Base-by-base conservation (phyloP, 2,888 invertebrate species). In the Nysson spinosus region DNA sequence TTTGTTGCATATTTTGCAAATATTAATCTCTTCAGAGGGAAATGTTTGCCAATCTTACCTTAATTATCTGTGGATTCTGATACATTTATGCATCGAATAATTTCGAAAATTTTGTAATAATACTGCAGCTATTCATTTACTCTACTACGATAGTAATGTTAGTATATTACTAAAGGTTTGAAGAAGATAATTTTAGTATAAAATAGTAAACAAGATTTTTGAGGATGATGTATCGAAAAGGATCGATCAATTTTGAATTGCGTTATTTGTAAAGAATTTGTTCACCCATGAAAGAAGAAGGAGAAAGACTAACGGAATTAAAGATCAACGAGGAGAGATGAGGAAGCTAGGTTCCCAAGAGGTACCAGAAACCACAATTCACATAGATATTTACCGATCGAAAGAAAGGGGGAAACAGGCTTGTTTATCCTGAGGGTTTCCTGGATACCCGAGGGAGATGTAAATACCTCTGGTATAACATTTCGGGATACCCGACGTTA, bases 381-480 rank as follows among this genome's bases (percentile, higher is more conserved):
- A 34, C 62, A 37, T 57, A 16, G 58, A 40, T 66, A 63, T 60
- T 72, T 60, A 62, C 54, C 22, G 58, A 68, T 65, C 62, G 68
- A 62, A 63, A 71, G 68, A 71, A 67, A 67, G 56, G 32, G 47
- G 35, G 51, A 44, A 44, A 39, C 60, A 52, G 63, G 50, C 60
- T 66, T 73, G 72, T 73, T 73, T 75, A 70, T 71, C 40, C 51
- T 40, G 26, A 11, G 28, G 34, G 28, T 22, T 39, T n/a, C n/a
- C n/a, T n/a, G n/a, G 43, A 39, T 28, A 28, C 60, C 66, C 55
- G 20, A 17, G 60, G 52, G 72, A 57, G 44, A 75, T 75, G 71
- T 72, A 73, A 73, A 73, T 73, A 67, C 46, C 50, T 11, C 20
- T 37, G 65, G 32, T 32, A 51, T 43, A 72, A 69, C 61, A 64